Percentiles rank a stretch among this genome's conserved stretches.
These are phyloP conservation scores for Trimorus sp. DNA, from an alignment of 2,888 invertebrate genomes.

Conservation along the genomic window DNA sequence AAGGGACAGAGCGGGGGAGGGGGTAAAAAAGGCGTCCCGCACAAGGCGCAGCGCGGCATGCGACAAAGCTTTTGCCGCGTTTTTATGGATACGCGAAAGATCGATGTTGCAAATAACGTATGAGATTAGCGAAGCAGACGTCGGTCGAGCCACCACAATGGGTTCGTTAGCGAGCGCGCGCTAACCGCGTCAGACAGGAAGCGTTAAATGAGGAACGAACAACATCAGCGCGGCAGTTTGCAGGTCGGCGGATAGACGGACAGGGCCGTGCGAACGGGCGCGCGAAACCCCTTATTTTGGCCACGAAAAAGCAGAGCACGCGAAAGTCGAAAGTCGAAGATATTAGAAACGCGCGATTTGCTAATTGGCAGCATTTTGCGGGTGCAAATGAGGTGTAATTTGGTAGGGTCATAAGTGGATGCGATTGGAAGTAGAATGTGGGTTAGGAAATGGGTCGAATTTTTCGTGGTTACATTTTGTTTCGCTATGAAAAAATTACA, in stretches of 20 bases:
- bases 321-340: constrained; percentile 16
- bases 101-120: constrained; percentile 62
- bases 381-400: no score
- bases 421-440: no score
- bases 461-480: background rate
- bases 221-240: constrained; percentile 54
- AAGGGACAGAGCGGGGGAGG: no score
- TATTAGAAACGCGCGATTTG: no score
- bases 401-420: no score
- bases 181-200: constrained; percentile 75
- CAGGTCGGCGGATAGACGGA: constrained; percentile 36
- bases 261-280: constrained; percentile 50
- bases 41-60: background rate
- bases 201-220: constrained; percentile 72
- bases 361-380: no score
- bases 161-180: constrained; percentile 78
- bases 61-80: constrained; percentile 45
- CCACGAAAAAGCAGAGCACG: constrained; percentile 35
- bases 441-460: no score
- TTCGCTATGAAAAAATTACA: no score
- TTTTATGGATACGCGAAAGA: constrained; percentile 41
- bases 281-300: constrained; percentile 64
- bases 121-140: constrained; percentile 76
- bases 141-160: constrained; percentile 77
- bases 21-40: background rate